Evolutionary conservation across 2,797 vertebrate genomes (phyloP), one percentile per base, ranked within the genome.

Genomic region (Hippoglossus hippoglossus): DNA sequence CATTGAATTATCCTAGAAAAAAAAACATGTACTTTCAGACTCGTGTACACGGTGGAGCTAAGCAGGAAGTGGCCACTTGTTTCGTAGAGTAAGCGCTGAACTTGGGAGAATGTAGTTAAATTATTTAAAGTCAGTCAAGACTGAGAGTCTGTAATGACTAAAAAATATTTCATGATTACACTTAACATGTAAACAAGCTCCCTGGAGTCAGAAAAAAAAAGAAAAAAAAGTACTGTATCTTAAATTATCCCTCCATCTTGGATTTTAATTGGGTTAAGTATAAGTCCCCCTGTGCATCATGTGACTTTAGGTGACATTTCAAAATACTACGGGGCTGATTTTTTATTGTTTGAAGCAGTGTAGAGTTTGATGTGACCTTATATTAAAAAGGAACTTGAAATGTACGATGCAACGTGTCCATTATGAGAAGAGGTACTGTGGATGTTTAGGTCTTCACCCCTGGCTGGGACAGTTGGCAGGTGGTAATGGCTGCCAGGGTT

Each of bases 401-500:
- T 67, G 18, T 3, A 59, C 13, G 19, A 63, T 63, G 75, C 77
- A 67, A 74, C 50, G 49, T 73, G 71, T 81, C 77, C 1, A 3
- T 69, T 71, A 36, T 49, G 62, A 77, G 73, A 63, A 5, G 62
- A 70, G 61, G 41, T 61, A 49, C 71, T 53, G 82, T 52, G 73
- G 80, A 77, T 71, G 76, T 80, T 87, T 79, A 83, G 79, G 73
- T 83, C 84, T 79, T 87, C 82, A 64, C 75, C 77, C 51, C 67
- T 73, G 81, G 81, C 74, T 71, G 73, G 79, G 81, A 60, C 76
- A 67, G 69, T 80, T 89, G 87, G 78, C 84, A 87, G 81, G 89
- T 87, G 84, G 87, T 77, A 83, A 91, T 54, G 80, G 78, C 79
- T 79, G 81, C 68, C 76, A 77, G 87, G 76, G 82, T 80, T 73